A percentile compares a stretch with the other conserved stretches of the same genome.
Conservation (phyloP, 1,140 invertebrate species). For the Ips nitidus region DNA sequence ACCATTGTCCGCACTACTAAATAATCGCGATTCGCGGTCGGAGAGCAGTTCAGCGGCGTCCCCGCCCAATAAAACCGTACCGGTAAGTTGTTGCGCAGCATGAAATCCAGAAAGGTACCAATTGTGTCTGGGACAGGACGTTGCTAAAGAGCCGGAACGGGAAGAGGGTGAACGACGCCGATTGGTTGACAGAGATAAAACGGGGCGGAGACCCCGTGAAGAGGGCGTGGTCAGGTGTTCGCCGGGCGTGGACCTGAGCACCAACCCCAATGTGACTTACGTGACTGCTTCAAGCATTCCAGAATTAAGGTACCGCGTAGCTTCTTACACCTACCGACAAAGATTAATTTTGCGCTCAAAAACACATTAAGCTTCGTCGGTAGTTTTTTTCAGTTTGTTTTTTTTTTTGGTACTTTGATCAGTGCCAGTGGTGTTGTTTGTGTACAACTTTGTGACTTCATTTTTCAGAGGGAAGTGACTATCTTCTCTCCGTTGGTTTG, state of each 20-base stretch:
- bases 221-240: conserved; percentile 43
- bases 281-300: conserved; percentile 45
- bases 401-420: neutral
- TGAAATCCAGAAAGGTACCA: neutral
- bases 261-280: conserved; percentile 49
- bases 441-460: neutral
- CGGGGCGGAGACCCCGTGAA: conserved; percentile 13
- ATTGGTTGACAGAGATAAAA: conserved; percentile 28
- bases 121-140: neutral
- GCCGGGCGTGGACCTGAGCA: conserved; percentile 45
- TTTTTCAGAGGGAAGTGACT: conserved; percentile 34
- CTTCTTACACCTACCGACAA: neutral
- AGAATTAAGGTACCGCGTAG: conserved; percentile 39
- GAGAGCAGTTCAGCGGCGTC: conserved; percentile 46
- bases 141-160: conserved; percentile 1
- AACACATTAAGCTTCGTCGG: neutral
- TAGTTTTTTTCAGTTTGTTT: neutral
- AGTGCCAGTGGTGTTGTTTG: neutral
- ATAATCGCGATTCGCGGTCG: conserved; percentile 44
- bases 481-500: conserved; percentile 31
- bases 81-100: conserved; percentile 14
- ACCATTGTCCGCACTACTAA: conserved; percentile 41
- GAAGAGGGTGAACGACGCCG: conserved; percentile 11
- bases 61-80: conserved; percentile 25
- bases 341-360: neutral